Evolutionary conservation across 1,140 invertebrate genomes (phyloP).

Genomic region (Drosophila sturtevanti): DNA sequence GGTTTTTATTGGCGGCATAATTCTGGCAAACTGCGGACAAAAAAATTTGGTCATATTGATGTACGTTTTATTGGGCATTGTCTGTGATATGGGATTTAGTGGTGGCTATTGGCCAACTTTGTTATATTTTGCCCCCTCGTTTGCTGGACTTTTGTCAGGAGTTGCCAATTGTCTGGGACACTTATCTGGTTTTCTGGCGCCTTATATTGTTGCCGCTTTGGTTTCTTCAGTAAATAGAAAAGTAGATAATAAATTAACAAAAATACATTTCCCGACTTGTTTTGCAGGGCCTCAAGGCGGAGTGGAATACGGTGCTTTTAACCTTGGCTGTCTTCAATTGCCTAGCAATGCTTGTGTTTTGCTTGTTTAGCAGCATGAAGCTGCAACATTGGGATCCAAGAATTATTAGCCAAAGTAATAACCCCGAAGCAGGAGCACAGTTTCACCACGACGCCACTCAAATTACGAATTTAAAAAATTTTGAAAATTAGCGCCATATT

Average conservation of each 20-base stretch:
- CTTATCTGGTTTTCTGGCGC: conserved; percentile 65
- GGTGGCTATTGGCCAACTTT: conserved; percentile 71
- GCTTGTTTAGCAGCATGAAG: conserved; percentile 53
- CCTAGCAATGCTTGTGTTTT: conserved; percentile 58
- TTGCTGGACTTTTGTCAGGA: conserved; percentile 67
- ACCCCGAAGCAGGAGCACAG: neutral
- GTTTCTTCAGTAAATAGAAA: conserved; percentile 53
- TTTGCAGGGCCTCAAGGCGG: conserved; percentile 60
- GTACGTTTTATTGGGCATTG: conserved; percentile 50
- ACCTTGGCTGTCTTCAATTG: conserved; percentile 46
- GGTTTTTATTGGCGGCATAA: conserved; percentile 39
- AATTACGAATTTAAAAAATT: neutral
- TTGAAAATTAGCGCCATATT: conserved; percentile 14
- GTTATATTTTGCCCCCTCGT: conserved; percentile 71
- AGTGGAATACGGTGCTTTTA: conserved; percentile 65
- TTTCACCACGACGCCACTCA: neutral
- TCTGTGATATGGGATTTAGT: conserved; percentile 65
- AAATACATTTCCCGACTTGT: neutral
- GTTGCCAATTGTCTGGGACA: conserved; percentile 64
- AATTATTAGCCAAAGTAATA: neutral
- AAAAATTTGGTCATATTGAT: conserved; percentile 53
- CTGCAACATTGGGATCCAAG: conserved; percentile 66
- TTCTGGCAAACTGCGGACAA: conserved; percentile 39
- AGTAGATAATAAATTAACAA: neutral
- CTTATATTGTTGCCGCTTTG: conserved; percentile 46